Evolutionary conservation across 1,140 invertebrate genomes (phyloP).

Genomic region (Macrobrachium rosenbergii): DNA sequence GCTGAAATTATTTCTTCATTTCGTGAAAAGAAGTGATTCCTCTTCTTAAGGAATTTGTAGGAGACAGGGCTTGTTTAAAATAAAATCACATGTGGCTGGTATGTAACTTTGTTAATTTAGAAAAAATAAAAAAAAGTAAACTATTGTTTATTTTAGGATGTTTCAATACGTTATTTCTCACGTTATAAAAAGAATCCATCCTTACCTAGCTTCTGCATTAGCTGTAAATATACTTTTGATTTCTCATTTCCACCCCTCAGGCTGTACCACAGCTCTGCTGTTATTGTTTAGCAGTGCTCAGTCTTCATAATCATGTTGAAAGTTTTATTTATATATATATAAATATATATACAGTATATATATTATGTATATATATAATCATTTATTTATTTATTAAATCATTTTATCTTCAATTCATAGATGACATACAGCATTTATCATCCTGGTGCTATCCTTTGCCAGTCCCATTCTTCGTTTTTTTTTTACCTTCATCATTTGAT

Average conservation of each 20-base stretch:
- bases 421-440: conserved; percentile 31
- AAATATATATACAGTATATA: conserved; percentile 7
- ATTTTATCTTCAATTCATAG: conserved; percentile 14
- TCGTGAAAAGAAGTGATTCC: background rate
- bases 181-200: too few species aligned
- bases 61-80: background rate
- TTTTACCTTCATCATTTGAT: conserved; percentile 14
- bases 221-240: background rate
- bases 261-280: background rate
- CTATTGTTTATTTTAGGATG: too few species aligned
- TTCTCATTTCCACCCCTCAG: background rate
- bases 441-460: conserved; percentile 45
- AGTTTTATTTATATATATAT: conserved; percentile 13
- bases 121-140: too few species aligned
- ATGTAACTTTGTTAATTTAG: conserved; percentile 8
- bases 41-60: background rate
- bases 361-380: conserved; percentile 32
- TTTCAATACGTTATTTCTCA: too few species aligned
- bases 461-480: background rate
- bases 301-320: background rate
- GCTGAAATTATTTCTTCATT: background rate
- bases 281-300: background rate
- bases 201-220: background rate
- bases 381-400: conserved; percentile 10
- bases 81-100: background rate